A percentile compares a stretch with the other conserved stretches of the same genome.
These are phyloP conservation scores for Anoura caudifer DNA, from an alignment of 2,113 vertebrate species.

Conservation along the genomic window DNA sequence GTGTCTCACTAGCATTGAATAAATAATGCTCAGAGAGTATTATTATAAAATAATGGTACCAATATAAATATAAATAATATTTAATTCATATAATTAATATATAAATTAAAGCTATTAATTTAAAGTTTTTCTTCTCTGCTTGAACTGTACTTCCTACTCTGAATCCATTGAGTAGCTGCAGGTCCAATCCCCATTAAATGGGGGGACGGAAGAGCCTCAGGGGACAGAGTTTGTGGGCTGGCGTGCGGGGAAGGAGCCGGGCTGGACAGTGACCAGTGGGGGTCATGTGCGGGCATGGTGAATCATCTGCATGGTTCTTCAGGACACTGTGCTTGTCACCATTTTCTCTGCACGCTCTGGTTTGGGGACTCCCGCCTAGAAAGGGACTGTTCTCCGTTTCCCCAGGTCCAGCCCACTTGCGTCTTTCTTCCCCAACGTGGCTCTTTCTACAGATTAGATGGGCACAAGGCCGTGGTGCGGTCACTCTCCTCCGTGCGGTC, in stretches of 20 bases:
- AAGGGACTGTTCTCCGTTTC: neutral
- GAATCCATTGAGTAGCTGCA: neutral
- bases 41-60: neutral
- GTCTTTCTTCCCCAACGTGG: neutral
- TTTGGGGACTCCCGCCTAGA: neutral
- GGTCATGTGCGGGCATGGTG: neutral
- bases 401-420: neutral
- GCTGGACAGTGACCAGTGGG: neutral
- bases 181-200: conserved; percentile 45
- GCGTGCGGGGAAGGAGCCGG: too few relatives aligned
- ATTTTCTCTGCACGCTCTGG: neutral
- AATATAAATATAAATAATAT: too few relatives aligned
- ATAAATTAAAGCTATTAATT: conserved; percentile 5
- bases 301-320: neutral
- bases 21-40: conserved; percentile 22
- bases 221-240: neutral
- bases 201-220: neutral
- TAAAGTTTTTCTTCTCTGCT: conserved; percentile 15
- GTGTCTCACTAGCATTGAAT: neutral
- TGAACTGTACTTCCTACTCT: conserved; percentile 27
- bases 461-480: neutral
- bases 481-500: neutral
- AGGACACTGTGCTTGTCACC: rapidly evolving
- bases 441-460: neutral
- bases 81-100: too few relatives aligned